Conservation (phyloP, 1,140 invertebrate species). For the Pemphigus obesinymphae region DNA sequence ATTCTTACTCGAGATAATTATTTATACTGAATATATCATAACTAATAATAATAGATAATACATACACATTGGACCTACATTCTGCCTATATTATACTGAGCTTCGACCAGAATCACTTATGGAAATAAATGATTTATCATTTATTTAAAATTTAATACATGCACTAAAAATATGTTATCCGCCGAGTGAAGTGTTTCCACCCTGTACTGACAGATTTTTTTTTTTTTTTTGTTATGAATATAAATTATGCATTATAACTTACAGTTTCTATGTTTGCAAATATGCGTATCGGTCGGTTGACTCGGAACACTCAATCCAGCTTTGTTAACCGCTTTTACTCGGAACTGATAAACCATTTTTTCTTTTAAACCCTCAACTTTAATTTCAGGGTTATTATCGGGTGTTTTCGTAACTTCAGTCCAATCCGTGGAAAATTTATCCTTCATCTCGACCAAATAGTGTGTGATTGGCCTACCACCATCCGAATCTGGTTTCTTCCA, state of each 20-base stretch:
- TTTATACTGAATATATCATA: no score
- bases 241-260: slow-evolving; percentile 58
- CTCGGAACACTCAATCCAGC: slow-evolving; percentile 82
- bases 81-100: no score
- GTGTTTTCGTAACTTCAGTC: slow-evolving; percentile 78
- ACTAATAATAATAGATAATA: no score
- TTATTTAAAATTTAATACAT: no score
- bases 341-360: slow-evolving; percentile 88
- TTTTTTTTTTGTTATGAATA: no score
- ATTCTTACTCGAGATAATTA: no score
- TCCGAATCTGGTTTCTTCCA: slow-evolving; percentile 87
- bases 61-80: no score
- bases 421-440: slow-evolving; percentile 88
- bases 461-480: slow-evolving; percentile 89
- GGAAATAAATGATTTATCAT: no score
- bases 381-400: slow-evolving; percentile 68
- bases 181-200: no score
- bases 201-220: no score
- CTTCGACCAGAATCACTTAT: no score
- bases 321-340: slow-evolving; percentile 87
- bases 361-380: slow-evolving; percentile 86
- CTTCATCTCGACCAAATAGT: slow-evolving; percentile 94
- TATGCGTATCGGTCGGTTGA: slow-evolving; percentile 83
- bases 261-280: slow-evolving; percentile 90
- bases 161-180: no score